Percentiles rank a stretch among this genome's conserved stretches.
Evolutionary conservation across 2,888 invertebrate genomes (phyloP).

Genomic region (Drosophila kuntzei): DNA sequence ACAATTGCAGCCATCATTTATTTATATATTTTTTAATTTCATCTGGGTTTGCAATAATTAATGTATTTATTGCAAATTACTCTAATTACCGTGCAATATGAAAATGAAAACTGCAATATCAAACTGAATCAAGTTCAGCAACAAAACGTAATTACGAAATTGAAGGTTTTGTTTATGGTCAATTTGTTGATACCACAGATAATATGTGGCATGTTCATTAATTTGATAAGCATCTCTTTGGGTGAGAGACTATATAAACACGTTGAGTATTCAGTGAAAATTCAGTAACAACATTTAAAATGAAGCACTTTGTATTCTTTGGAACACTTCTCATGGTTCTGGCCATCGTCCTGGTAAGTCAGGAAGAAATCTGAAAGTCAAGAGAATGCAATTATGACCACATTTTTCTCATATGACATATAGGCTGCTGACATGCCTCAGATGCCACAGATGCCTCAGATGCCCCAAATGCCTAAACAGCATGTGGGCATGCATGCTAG

Average conservation of each 20-base stretch:
- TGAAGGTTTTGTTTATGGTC: slow-evolving; percentile 12
- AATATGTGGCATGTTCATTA: neutral
- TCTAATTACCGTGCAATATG: slow-evolving; percentile 34
- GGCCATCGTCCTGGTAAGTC: slow-evolving; percentile 65
- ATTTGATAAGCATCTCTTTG: slow-evolving; percentile 5
- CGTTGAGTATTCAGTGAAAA: neutral
- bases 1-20: neutral
- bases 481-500: slow-evolving; percentile 7
- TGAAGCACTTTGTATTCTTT: slow-evolving; percentile 67
- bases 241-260: slow-evolving; percentile 50
- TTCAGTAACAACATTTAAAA: slow-evolving; percentile 54
- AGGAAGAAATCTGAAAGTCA: neutral
- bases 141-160: slow-evolving; percentile 35
- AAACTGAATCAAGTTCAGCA: slow-evolving; percentile 5
- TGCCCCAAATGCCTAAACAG: slow-evolving; percentile 21
- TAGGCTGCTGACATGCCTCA: slow-evolving; percentile 26
- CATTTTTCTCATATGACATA: neutral
- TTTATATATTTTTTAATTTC: slow-evolving; percentile 2
- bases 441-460: slow-evolving; percentile 29
- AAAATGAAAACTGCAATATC: slow-evolving; percentile 33
- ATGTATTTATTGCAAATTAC: slow-evolving; percentile 1
- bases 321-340: slow-evolving; percentile 57
- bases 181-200: slow-evolving; percentile 20
- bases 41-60: slow-evolving; percentile 12
- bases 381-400: neutral